Evolutionary conservation across 2,888 invertebrate genomes (phyloP).

Genomic region (Timandra comae): DNA sequence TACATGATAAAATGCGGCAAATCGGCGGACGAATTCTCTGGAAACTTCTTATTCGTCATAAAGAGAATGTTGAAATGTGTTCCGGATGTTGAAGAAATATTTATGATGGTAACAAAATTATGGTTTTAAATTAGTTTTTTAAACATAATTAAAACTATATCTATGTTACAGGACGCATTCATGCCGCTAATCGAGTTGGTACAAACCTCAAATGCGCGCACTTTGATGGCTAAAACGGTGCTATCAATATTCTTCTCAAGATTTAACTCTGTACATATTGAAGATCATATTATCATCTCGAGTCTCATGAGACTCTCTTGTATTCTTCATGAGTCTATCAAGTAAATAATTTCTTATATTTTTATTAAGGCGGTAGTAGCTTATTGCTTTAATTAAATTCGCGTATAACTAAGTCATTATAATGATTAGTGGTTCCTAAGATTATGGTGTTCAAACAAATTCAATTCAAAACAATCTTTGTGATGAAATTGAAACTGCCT

Average conservation of each 20-base stretch:
- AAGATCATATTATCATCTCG: slow-evolving; percentile 91
- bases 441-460: too few relatives aligned
- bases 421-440: too few relatives aligned
- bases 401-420: too few relatives aligned
- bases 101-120: slow-evolving; percentile 81
- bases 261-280: slow-evolving; percentile 71
- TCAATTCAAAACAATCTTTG: too few relatives aligned
- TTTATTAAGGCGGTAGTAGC: too few relatives aligned
- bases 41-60: slow-evolving; percentile 85
- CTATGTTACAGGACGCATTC: slow-evolving; percentile 85
- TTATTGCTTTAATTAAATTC: too few relatives aligned
- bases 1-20: slow-evolving; percentile 85
- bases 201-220: slow-evolving; percentile 88
- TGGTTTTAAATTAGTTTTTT: not conserved
- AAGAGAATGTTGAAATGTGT: slow-evolving; percentile 85
- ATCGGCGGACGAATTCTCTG: slow-evolving; percentile 86
- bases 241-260: slow-evolving; percentile 78
- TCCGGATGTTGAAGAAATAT: slow-evolving; percentile 86
- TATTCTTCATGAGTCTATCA: slow-evolving; percentile 94
- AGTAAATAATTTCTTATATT: too few relatives aligned
- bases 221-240: slow-evolving; percentile 89
- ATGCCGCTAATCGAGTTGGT: slow-evolving; percentile 93
- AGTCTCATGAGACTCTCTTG: slow-evolving; percentile 92
- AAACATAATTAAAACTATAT: not conserved
- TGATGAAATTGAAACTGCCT: too few relatives aligned